Conservation (phyloP, 2,797 vertebrate genomes). For the Staurois parvus region DNA sequence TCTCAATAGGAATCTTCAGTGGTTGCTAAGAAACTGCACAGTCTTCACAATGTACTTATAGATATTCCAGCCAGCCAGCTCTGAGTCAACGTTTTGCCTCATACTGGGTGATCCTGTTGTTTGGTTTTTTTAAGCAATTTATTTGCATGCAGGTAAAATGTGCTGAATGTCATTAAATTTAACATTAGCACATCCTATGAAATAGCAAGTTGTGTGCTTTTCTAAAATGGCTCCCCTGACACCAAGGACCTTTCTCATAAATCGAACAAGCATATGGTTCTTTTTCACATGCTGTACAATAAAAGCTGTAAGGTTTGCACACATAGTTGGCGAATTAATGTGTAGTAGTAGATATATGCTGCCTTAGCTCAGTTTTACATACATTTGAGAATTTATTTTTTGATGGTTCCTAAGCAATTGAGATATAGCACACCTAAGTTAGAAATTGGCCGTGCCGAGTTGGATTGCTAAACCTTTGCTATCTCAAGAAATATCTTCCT, state of each 20-base stretch:
- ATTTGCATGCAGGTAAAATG: conserved; percentile 52
- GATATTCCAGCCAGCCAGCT: conserved; percentile 47
- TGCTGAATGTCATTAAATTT: conserved; percentile 49
- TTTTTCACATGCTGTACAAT: conserved; percentile 36
- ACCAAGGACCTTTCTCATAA: conserved; percentile 44
- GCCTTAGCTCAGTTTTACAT: neutral
- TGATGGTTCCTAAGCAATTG: neutral
- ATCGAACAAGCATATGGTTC: conserved; percentile 33
- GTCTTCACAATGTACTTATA: conserved; percentile 37
- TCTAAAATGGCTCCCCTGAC: conserved; percentile 27
- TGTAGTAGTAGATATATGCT: neutral
- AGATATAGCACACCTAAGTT: too few species aligned
- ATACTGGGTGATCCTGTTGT: conserved; percentile 51
- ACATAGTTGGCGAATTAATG: neutral
- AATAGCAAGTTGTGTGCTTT: conserved; percentile 46
- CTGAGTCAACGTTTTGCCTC: conserved; percentile 43
- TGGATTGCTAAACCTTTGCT: too few species aligned
- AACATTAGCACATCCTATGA: conserved; percentile 43
- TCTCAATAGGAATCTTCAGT: conserved; percentile 44
- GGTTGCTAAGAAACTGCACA: conserved; percentile 58
- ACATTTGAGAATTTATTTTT: neutral
- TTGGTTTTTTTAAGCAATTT: conserved; percentile 48
- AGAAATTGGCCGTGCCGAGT: too few species aligned
- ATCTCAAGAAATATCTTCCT: too few species aligned
- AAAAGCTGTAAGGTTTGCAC: neutral